Evolutionary conservation across 1,140 invertebrate species (phyloP).

Genomic region (Drosophila willistoni): DNA sequence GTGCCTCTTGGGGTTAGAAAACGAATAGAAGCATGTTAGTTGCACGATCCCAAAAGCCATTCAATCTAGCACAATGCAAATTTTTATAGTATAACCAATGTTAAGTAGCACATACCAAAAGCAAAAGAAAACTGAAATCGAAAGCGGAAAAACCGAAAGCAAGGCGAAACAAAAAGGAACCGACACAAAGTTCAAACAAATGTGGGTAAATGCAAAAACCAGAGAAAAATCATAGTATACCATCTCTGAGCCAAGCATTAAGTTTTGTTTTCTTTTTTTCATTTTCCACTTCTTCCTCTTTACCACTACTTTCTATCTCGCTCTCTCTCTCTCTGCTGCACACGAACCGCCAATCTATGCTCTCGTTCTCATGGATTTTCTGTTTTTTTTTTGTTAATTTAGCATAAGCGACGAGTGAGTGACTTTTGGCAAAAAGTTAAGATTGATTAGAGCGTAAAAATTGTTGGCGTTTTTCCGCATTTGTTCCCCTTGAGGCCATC

Average conservation of each 20-base stretch:
- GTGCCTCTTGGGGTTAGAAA: constrained; percentile 39
- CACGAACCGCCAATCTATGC: neutral
- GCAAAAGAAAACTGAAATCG: neutral
- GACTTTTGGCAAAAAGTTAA: constrained; percentile 70
- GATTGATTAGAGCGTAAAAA: constrained; percentile 78
- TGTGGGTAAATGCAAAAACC: constrained; percentile 22
- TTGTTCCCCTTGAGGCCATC: neutral
- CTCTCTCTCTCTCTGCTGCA: constrained; percentile 24
- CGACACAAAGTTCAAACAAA: constrained; percentile 70
- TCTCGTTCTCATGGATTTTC: neutral
- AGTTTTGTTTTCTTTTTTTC: constrained; percentile 71
- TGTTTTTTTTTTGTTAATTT: constrained; percentile 70
- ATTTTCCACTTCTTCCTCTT: neutral
- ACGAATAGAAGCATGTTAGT: neutral
- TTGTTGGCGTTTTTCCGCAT: constrained; percentile 58
- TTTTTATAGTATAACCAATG: constrained; percentile 45
- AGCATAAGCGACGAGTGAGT: constrained; percentile 80
- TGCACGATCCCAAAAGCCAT: constrained; percentile 13
- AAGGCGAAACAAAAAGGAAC: constrained; percentile 10
- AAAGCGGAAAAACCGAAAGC: constrained; percentile 28
- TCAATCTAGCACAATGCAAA: constrained; percentile 63
- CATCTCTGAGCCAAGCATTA: constrained; percentile 33
- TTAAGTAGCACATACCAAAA: constrained; percentile 63
- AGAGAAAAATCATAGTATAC: neutral
- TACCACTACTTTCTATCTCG: neutral